Evolutionary conservation across 2,113 vertebrate genomes (phyloP), one percentile per base, ranked within the genome.

Genomic region (Xenopus laevis): DNA sequence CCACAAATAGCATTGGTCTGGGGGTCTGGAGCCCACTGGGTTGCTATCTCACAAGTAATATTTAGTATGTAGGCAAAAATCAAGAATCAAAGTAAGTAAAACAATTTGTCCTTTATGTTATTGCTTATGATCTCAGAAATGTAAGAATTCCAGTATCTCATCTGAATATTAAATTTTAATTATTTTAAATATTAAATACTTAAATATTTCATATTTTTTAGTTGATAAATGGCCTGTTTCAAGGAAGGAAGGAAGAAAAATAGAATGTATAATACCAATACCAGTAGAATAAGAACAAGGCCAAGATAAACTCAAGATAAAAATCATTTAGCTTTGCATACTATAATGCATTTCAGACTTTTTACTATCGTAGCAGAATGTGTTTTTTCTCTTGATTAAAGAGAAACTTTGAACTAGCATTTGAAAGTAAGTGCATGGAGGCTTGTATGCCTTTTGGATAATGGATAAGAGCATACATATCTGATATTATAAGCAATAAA

Each of bases 331-430:
- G 20, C 68, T 74, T 74, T 74, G 33, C 65, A 74, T 74, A 67
- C 30, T 60, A 7, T 33, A 27, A 65, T 62, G 10, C 62, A 18
- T 44, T 57, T 65, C 33, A 57, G 13, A 2, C 6, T 40, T 40
- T 9, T 40, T 4, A 40, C 50, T 45, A 65, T 65, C 21, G 20
- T 67, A 61, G 30, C 17, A n/a, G 53, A 68, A 30, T 60, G 59
- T 33, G 46, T 59, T 61, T 47, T 50, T 74, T 33, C 53, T 73
- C 63, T 50, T 68, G 72, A 74, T 74, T 68, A 74, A 74, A 74
- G 72, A 61, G 55, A 11, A 52, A 74, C 72, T 68, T 68, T 74
- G 65, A 74, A 68, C 72, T 74, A 66, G 57, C 52, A 73, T 64
- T 67, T 74, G 63, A 74, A 74, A 66, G 63, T 33, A 60, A 50